Base-by-base conservation (phyloP, 92 coral and sea anemone species). In the Isaurus tuberculatus region DNA sequence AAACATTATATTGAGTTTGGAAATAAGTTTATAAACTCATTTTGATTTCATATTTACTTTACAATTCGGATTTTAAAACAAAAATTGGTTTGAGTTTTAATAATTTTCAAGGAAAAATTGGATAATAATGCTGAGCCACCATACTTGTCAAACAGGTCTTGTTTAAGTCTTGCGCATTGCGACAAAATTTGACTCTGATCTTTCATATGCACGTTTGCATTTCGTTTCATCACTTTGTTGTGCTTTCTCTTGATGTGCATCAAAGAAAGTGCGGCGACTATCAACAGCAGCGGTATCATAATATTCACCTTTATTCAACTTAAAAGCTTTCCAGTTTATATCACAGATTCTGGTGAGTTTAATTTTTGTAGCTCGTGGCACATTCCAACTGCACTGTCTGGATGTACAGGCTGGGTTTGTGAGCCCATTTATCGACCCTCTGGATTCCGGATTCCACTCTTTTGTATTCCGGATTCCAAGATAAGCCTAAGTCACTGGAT, bases 141-240 rank as follows among this genome's bases (percentile, higher is more conserved):
- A n/a, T n/a, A n/a, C n/a, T n/a, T n/a, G n/a, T n/a, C n/a, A n/a
- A n/a, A n/a, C n/a, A n/a, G n/a, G n/a, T n/a, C n/a, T n/a, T n/a
- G n/a, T n/a, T 71, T 83, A 80, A 83, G 87, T 81, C 66, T 83
- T 63, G 63, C 70, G 30, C 87, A 83, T 72, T 51, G 73, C 73
- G 36, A 83, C 87, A 83, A 83, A 83, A 43, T 75, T 69, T 69
- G 86, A 83, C 27, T 71, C 86, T 69, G 80, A 70, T 66, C 70
- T 57, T 55, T 78, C 70, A 78, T n/a, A 78, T 14, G 83, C 70
- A 78, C 31, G 70, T 78, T 75, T 75, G 65, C 69, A 43, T 42
- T 75, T 75, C 65, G 49, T 61, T 65, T 32, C 29, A 26, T 75
- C 68, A 65, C 82, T 75, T 75, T 51, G 82, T 75, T 75, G 82